Conservation (phyloP, 2,797 vertebrate genomes). For the Mallotus villosus region DNA sequence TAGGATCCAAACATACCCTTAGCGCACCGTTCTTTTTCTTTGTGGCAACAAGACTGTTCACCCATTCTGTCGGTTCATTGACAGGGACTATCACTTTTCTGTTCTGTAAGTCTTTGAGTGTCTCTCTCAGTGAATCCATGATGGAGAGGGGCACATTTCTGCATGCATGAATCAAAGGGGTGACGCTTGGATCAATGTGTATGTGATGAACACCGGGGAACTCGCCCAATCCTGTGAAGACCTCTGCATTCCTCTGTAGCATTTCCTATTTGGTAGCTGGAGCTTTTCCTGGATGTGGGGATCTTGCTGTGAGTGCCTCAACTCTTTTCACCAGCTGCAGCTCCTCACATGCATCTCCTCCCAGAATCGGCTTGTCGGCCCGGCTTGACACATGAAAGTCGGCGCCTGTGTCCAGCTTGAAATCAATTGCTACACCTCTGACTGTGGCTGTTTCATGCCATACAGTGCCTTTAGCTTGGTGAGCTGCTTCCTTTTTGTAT, state of each 20-base stretch:
- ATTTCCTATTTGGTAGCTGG: constrained; percentile 16
- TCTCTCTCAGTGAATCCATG: constrained; percentile 13
- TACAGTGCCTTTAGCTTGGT: background rate
- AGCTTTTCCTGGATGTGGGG: background rate
- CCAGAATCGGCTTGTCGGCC: constrained; percentile 10
- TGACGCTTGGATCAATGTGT: background rate
- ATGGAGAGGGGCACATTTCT: constrained; percentile 6
- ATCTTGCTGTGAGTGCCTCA: constrained; percentile 1
- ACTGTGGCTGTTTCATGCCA: constrained; percentile 11
- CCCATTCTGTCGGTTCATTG: constrained; percentile 21
- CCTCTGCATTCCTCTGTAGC: too few relatives aligned
- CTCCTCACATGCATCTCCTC: constrained; percentile 20
- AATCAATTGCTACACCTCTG: constrained; percentile 10
- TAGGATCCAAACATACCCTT: constrained; percentile 40
- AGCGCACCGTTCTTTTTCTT: constrained; percentile 25
- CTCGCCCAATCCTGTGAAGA: constrained; percentile 18
- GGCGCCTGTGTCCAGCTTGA: constrained; percentile 16
- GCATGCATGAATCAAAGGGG: background rate
- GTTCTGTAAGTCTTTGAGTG: constrained; percentile 3
- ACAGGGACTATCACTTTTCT: constrained; percentile 14
- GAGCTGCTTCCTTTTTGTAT: too few relatives aligned
- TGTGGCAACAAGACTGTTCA: constrained; percentile 42
- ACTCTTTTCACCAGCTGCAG: constrained; percentile 20
- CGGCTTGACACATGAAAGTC: constrained; percentile 15
- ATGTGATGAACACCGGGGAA: constrained; percentile 21